Conservation (phyloP, 2,797 vertebrate genomes). For the Falco berigora region DNA sequence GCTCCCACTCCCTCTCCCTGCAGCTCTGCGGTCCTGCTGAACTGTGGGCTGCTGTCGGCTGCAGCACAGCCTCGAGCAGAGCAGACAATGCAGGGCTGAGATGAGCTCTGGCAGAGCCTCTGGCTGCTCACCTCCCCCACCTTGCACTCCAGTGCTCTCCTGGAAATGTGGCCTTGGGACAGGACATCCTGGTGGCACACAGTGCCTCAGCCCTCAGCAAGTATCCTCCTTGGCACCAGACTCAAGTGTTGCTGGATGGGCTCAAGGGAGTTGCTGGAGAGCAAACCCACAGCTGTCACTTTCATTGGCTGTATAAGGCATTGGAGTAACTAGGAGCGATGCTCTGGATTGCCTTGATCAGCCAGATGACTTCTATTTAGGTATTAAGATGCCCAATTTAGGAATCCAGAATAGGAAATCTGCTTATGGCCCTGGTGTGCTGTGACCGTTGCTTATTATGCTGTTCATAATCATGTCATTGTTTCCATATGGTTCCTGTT, state of each 20-base stretch:
- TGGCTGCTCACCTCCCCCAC: background rate
- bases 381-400: background rate
- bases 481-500: background rate
- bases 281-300: background rate
- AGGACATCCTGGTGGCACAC: fast-evolving
- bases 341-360: background rate
- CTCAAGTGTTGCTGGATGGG: fast-evolving
- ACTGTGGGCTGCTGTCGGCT: fast-evolving
- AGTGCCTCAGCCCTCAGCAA: background rate
- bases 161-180: background rate
- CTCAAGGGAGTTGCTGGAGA: background rate
- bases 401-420: constrained; percentile 17
- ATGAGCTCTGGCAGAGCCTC: background rate
- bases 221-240: background rate
- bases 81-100: background rate
- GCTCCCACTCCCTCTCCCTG: background rate
- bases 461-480: background rate
- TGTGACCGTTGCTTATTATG: background rate
- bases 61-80: background rate
- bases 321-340: background rate
- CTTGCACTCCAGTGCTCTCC: background rate
- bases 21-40: background rate
- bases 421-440: background rate
- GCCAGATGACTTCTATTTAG: constrained; percentile 20
- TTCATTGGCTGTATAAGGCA: background rate